Conservation (phyloP, 2,797 vertebrate species). For the Premnoplex brunnescens region DNA sequence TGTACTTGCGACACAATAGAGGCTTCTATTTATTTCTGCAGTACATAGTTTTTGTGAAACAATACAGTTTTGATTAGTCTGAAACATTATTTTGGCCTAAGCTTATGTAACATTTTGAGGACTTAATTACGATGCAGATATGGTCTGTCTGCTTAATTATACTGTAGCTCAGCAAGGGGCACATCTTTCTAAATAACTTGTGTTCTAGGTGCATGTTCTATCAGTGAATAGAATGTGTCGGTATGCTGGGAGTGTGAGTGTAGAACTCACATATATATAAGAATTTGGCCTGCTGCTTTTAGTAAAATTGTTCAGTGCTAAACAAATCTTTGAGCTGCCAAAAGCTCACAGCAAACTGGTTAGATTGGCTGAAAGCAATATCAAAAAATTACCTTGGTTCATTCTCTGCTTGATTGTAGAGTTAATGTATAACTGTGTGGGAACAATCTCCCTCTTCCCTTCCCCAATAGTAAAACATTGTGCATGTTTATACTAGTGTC, state of each 20-base stretch:
- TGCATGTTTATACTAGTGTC: constrained; percentile 34
- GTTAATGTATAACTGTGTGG: constrained; percentile 18
- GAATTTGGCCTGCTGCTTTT: background rate
- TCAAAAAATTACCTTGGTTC: background rate
- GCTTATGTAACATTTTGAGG: background rate
- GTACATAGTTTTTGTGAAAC: background rate
- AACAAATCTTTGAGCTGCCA: background rate
- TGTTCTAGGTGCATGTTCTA: background rate
- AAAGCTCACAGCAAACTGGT: background rate
- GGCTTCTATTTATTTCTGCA: background rate
- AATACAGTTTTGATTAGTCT: background rate
- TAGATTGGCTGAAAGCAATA: background rate
- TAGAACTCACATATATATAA: background rate
- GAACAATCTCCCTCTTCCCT: background rate
- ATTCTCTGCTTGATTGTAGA: background rate
- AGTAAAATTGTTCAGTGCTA: background rate
- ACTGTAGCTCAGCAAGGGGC: background rate
- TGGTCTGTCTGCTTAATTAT: background rate
- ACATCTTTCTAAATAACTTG: background rate
- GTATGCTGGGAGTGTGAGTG: background rate
- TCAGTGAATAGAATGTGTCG: background rate
- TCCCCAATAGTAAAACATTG: constrained; percentile 9
- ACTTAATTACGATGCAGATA: background rate
- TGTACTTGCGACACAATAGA: background rate
- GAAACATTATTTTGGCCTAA: background rate